Conservation (phyloP, 2,888 invertebrate species). For the Heliconius hortense region DNA sequence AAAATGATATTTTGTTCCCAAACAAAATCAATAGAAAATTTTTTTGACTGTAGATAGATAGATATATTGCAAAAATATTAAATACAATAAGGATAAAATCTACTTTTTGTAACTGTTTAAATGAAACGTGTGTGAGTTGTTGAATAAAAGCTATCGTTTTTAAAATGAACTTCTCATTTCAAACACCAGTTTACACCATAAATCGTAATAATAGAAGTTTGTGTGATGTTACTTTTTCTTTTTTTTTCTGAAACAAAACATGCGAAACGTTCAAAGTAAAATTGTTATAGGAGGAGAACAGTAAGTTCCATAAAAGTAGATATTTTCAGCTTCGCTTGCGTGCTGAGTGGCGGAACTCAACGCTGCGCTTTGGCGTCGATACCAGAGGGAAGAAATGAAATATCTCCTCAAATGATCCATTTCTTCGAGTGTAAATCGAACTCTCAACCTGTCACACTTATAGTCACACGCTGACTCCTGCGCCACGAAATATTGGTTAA, state of each 20-base stretch:
- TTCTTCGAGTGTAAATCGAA: too few species aligned
- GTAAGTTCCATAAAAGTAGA: not conserved
- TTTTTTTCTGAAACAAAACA: not conserved
- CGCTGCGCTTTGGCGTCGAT: too few species aligned
- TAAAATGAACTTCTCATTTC: not conserved
- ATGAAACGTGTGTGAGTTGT: too few species aligned
- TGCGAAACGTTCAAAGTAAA: not conserved
- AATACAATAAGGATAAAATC: not conserved
- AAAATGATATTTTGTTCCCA: conserved; percentile 38
- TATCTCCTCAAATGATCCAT: too few species aligned
- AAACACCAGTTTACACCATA: not conserved
- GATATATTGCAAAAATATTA: not conserved
- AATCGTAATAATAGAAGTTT: not conserved
- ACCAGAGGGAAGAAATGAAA: too few species aligned
- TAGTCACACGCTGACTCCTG: too few species aligned
- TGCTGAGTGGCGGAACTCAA: too few species aligned
- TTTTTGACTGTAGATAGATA: not conserved
- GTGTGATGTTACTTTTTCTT: not conserved
- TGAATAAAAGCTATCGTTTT: not conserved
- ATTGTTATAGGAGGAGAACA: not conserved
- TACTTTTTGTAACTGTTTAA: too few species aligned
- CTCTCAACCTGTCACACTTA: too few species aligned
- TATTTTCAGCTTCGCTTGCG: too few species aligned
- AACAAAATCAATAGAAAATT: conserved; percentile 22
- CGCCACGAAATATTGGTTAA: too few species aligned